Base-by-base conservation (phyloP, 2,888 invertebrate genomes). In the Diarsia rubi region DNA sequence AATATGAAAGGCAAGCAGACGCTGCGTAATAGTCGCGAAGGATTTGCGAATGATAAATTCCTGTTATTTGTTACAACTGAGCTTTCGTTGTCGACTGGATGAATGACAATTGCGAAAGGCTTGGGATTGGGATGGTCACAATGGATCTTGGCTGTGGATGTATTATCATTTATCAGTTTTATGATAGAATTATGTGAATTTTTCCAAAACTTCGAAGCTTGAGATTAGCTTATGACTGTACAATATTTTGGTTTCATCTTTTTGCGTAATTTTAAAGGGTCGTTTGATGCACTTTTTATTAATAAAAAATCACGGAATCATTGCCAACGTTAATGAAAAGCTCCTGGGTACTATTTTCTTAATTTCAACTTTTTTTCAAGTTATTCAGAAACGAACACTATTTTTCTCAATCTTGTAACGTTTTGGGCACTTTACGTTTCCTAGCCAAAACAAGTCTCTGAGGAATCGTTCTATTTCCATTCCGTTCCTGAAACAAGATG, bases 61-160 rank as follows among this genome's bases (percentile, higher is more conserved):
- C 88, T 88, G 89, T 92, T 93, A 91, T 91, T 92, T 90, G 88
- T 87, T 83, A 88, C 84, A 88, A 89, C 89, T 81, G 84, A 82
- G 84, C 75, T 77, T 57, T 86, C 85, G 91, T 93, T 94, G 92
- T 92, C 75, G 81, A 89, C 86, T 85, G 84, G 86, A 79, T 87
- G 85, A 87, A 88, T 90, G 88, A 92, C 92, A 90, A 92, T 92
- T 93, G 93, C 92, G 91, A 92, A 89, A 81, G 81, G 79, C 72
- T 86, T 85, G 85, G 84, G 83, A 82, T 77, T 81, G 85, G 83
- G 83, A 81, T 66, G 71, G 74, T 78, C 79, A 83, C 85, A 83
- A 81, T 85, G 42, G 70, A 57, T 77, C 71, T 75, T 81, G 69
- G 69, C 54, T n/a, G 68, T 77, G 69, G 68, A 72, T 78, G 75